Conservation (phyloP, 2,113 vertebrate genomes). For the Nesoenas mayeri region DNA sequence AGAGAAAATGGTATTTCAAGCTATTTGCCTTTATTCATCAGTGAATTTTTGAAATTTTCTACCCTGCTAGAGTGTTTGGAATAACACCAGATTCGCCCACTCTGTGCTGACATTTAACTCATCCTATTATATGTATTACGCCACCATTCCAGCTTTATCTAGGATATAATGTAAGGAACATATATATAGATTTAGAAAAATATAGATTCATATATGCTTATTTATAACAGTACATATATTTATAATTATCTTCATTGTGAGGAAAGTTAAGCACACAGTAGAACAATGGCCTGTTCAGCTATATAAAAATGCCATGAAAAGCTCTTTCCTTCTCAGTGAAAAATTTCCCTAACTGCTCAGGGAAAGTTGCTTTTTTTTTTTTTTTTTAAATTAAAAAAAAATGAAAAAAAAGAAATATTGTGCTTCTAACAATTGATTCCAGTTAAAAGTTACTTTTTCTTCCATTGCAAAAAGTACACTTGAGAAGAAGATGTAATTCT, state of each 20-base stretch:
- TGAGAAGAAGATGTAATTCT: background rate
- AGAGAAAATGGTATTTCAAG: background rate
- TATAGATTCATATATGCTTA: background rate
- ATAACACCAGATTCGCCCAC: slow-evolving; percentile 48
- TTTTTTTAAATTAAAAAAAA: too few species aligned
- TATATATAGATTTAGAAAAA: slow-evolving; percentile 27
- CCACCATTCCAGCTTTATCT: slow-evolving; percentile 16
- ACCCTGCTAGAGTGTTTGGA: slow-evolving; percentile 30
- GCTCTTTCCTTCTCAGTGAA: background rate
- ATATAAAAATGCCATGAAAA: background rate
- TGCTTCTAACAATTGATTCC: background rate
- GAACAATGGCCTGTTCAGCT: background rate
- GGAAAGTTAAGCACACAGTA: background rate
- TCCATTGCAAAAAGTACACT: background rate
- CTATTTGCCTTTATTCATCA: background rate
- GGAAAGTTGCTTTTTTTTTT: background rate
- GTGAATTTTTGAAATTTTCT: slow-evolving; percentile 9
- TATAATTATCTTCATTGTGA: slow-evolving; percentile 34
- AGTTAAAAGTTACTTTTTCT: background rate
- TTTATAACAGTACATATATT: slow-evolving; percentile 11
- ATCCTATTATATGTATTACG: slow-evolving; percentile 17
- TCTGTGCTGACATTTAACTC: slow-evolving; percentile 62
- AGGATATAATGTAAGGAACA: slow-evolving; percentile 26
- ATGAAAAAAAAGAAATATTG: background rate
- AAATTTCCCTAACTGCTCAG: background rate